Conservation (phyloP, 2,888 invertebrate species). For the Aradus depressus region DNA sequence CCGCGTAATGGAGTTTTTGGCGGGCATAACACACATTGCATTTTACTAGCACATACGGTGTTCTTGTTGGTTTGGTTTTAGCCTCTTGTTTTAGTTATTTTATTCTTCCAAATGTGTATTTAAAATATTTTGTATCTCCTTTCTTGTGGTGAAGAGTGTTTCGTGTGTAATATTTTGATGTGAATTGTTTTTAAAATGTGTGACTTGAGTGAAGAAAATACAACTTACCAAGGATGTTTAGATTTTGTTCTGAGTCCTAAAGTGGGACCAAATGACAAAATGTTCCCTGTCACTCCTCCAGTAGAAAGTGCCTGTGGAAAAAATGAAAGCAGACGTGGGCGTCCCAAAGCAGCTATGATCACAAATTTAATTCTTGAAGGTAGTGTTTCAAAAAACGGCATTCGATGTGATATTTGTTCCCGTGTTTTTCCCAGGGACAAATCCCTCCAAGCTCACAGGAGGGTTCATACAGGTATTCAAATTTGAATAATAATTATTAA, state of each 20-base stretch:
- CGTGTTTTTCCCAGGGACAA: constrained; percentile 66
- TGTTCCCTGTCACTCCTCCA: constrained; percentile 9
- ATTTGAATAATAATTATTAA: too few relatives aligned
- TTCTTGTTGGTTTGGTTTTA: neutral
- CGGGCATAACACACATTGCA: constrained; percentile 5
- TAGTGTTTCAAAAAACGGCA: constrained; percentile 53
- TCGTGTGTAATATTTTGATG: neutral
- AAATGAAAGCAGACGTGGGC: constrained; percentile 37
- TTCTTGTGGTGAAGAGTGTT: constrained; percentile 3
- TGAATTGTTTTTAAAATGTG: neutral
- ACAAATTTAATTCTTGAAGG: constrained; percentile 57
- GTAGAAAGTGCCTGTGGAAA: constrained; percentile 14
- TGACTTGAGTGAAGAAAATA: constrained; percentile 10
- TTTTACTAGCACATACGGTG: neutral
- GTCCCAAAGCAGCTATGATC: constrained; percentile 59
- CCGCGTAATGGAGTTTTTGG: constrained; percentile 12
- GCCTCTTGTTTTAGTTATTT: neutral
- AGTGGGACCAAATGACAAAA: constrained; percentile 10
- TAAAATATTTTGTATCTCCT: too few relatives aligned
- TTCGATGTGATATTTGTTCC: constrained; percentile 58
- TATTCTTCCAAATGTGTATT: neutral
- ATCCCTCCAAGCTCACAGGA: constrained; percentile 55
- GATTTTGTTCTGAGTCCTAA: constrained; percentile 14
- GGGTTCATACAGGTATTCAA: constrained; percentile 51
- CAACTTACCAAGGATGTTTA: constrained; percentile 5